Evolutionary conservation across 2,797 vertebrate species (phyloP).

Genomic region (Scomberomorus guttatus): DNA sequence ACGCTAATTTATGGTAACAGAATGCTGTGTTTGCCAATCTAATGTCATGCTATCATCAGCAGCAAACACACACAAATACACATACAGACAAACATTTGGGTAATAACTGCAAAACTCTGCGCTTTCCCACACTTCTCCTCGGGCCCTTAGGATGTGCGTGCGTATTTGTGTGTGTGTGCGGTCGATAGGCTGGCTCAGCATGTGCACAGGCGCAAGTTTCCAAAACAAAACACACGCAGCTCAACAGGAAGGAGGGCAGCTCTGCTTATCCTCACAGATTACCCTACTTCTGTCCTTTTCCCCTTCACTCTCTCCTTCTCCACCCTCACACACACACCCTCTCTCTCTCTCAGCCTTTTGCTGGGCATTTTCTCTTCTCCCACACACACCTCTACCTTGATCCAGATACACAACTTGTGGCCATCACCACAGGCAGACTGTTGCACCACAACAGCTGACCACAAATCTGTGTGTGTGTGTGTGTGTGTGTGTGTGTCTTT

Average conservation of each 20-base stretch:
- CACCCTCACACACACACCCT: not conserved
- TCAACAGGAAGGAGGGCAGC: conserved; percentile 51
- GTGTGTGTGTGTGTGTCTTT: not conserved
- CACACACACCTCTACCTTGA: conserved; percentile 6
- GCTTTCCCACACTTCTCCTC: conserved; percentile 55
- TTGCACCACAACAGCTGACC: conserved; percentile 5
- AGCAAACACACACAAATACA: not conserved
- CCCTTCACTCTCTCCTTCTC: conserved; percentile 7
- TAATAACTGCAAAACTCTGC: not conserved
- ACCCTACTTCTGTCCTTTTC: conserved; percentile 50
- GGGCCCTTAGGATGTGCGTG: not conserved
- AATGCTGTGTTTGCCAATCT: not conserved
- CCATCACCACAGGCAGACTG: conserved; percentile 4
- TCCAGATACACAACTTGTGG: conserved; percentile 2
- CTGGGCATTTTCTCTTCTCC: not conserved
- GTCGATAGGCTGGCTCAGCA: conserved; percentile 59
- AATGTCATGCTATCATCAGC: conserved; percentile 8
- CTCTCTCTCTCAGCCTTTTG: not conserved
- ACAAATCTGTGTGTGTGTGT: conserved; percentile 7
- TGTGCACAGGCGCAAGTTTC: conserved; percentile 65
- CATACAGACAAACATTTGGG: not conserved
- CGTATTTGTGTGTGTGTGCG: not conserved
- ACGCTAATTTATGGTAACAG: conserved; percentile 21
- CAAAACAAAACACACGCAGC: conserved; percentile 68
- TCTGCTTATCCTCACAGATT: conserved; percentile 66